Evolutionary conservation across 1,140 invertebrate species (phyloP).

Genomic region (Meloidogyne floridensis): DNA sequence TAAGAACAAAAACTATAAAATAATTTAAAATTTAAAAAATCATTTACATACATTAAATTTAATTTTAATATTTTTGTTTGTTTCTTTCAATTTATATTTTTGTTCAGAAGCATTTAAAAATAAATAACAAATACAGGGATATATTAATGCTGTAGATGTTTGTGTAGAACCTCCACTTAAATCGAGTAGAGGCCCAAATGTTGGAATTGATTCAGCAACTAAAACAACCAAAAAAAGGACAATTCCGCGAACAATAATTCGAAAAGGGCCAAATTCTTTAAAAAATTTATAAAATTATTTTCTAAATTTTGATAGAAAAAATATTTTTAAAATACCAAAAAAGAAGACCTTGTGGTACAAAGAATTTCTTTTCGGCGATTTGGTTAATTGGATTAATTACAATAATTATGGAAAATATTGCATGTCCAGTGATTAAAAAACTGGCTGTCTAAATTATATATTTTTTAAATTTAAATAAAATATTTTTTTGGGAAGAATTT

Average conservation of each 20-base stretch:
- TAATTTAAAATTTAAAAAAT: too few species aligned
- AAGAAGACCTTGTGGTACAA: conserved; percentile 56
- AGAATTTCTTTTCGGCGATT: conserved; percentile 59
- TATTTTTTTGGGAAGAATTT: too few species aligned
- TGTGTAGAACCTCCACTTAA: conserved; percentile 82
- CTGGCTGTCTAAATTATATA: conserved; percentile 30
- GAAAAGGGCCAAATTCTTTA: conserved; percentile 67
- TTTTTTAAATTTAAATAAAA: neutral
- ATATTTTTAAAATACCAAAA: neutral
- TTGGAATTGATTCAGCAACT: conserved; percentile 79
- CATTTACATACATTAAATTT: neutral
- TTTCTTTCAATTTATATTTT: conserved; percentile 13
- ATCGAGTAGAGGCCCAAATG: conserved; percentile 84
- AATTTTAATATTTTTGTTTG: neutral
- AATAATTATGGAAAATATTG: conserved; percentile 60
- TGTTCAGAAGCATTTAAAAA: conserved; percentile 52
- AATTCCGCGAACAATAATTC: conserved; percentile 76
- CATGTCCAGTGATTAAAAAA: conserved; percentile 59
- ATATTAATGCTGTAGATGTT: conserved; percentile 69
- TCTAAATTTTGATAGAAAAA: neutral
- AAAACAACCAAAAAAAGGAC: conserved; percentile 77
- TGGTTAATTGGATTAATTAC: conserved; percentile 64
- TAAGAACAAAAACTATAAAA: too few species aligned
- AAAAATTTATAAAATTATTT: conserved; percentile 9
- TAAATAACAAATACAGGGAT: conserved; percentile 64